These are phyloP conservation scores for Periplaneta americana DNA, from an alignment of 1,140 invertebrate species.

Conservation along the genomic window DNA sequence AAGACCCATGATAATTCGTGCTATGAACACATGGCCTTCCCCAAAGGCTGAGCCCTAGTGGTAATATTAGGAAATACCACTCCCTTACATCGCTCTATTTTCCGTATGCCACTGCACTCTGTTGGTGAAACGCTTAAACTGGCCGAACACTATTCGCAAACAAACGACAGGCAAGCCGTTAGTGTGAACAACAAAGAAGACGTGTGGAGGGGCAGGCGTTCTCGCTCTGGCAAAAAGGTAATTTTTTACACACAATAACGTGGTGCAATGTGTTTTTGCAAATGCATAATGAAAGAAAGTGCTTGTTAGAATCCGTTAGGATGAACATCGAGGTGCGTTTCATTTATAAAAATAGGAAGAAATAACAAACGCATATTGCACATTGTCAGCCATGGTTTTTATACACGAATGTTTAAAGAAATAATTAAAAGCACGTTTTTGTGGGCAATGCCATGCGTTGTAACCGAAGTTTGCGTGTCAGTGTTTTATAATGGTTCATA, in stretches of 20 bases:
- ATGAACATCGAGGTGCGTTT: conserved; percentile 4
- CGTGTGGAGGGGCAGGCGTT: conserved; percentile 9
- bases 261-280: too few species aligned
- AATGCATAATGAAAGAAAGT: background rate
- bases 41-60: background rate
- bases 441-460: background rate
- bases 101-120: conserved; percentile 5
- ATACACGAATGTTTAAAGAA: background rate
- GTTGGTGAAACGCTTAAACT: background rate
- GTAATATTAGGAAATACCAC: background rate
- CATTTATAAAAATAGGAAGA: background rate
- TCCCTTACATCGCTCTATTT: background rate
- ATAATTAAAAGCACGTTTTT: background rate
- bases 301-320: background rate
- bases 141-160: conserved; percentile 8
- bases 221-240: conserved; percentile 2
- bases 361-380: background rate
- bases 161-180: conserved; percentile 13
- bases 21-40: background rate
- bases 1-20: background rate
- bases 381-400: background rate
- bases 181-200: conserved; percentile 16
- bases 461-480: background rate
- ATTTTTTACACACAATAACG: background rate
- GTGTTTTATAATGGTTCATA: background rate